Evolutionary conservation across 1,140 invertebrate species (phyloP).

Genomic region (Aphaenogaster ashmeadi): DNA sequence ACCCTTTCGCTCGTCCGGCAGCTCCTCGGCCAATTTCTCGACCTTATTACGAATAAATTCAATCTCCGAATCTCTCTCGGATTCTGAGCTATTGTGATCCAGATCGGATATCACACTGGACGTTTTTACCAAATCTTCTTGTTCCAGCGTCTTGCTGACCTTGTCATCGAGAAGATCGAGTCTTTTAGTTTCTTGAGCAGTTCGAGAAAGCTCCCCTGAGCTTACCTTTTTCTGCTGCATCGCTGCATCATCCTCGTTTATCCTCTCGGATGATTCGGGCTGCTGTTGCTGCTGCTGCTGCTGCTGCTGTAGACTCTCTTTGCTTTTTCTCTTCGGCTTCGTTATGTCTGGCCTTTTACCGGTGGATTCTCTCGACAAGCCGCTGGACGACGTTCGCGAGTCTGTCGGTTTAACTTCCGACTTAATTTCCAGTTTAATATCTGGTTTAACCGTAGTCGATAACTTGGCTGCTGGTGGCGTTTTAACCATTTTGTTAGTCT

Average conservation of each 20-base stretch:
- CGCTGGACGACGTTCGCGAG: conserved; percentile 73
- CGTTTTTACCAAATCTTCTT: conserved; percentile 71
- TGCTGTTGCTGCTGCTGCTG: conserved; percentile 22
- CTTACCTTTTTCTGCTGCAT: conserved; percentile 17
- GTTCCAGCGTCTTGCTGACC: conserved; percentile 3
- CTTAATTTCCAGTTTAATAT: background rate
- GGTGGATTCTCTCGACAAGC: conserved; percentile 78
- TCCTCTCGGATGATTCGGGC: conserved; percentile 59
- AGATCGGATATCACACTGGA: conserved; percentile 85
- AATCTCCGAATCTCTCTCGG: conserved; percentile 91
- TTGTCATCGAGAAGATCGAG: conserved; percentile 60
- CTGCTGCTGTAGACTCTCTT: conserved; percentile 72
- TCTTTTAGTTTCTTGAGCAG: conserved; percentile 43
- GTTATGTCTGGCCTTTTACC: conserved; percentile 77
- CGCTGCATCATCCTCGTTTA: background rate
- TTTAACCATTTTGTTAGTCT: conserved; percentile 60
- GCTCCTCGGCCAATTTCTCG: conserved; percentile 81
- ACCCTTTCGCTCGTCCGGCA: conserved; percentile 90
- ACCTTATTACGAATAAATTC: conserved; percentile 87
- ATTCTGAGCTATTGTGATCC: conserved; percentile 92
- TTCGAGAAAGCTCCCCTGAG: background rate
- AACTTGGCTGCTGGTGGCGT: background rate
- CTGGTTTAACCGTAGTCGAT: conserved; percentile 7
- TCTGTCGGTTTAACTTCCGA: conserved; percentile 61
- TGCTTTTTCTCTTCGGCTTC: conserved; percentile 82